A percentile compares a stretch with the other conserved stretches of the same genome.
Evolutionary conservation across 1,140 invertebrate genomes (phyloP).

Genomic region (Pentalonia nigronervosa): DNA sequence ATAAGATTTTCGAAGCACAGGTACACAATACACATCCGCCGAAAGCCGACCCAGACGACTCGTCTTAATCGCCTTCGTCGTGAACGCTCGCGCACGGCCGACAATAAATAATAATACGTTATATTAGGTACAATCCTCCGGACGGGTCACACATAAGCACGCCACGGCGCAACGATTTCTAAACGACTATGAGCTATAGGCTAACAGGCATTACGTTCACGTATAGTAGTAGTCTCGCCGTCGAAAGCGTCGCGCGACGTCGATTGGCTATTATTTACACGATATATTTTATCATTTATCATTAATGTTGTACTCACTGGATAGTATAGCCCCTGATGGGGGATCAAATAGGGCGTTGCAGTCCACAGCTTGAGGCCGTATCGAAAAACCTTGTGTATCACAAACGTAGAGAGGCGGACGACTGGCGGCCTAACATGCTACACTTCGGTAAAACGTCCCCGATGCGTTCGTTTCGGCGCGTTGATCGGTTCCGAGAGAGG

Average conservation of each 20-base stretch:
- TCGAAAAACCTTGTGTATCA: conserved; percentile 42
- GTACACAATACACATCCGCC: neutral
- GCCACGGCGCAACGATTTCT: neutral
- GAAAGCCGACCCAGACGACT: neutral
- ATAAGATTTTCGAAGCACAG: neutral
- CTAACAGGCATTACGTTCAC: neutral
- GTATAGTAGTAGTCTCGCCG: neutral
- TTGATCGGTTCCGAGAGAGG: neutral
- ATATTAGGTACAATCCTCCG: neutral
- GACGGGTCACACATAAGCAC: neutral
- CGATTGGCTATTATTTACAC: neutral
- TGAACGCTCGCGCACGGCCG: neutral
- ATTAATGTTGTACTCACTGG: conserved; percentile 28
- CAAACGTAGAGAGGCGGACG: conserved; percentile 36
- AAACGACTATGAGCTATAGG: neutral
- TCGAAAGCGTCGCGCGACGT: neutral
- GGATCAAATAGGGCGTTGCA: conserved; percentile 56
- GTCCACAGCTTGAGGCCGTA: conserved; percentile 56
- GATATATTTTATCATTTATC: neutral
- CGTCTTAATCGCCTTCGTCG: neutral
- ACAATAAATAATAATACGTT: neutral
- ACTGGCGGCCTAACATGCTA: conserved; percentile 39
- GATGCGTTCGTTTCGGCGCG: neutral
- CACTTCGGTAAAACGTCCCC: neutral
- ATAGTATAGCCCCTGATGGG: conserved; percentile 56